These are phyloP conservation scores for Apis florea DNA, from an alignment of 1,140 invertebrate species.

Conservation along the genomic window DNA sequence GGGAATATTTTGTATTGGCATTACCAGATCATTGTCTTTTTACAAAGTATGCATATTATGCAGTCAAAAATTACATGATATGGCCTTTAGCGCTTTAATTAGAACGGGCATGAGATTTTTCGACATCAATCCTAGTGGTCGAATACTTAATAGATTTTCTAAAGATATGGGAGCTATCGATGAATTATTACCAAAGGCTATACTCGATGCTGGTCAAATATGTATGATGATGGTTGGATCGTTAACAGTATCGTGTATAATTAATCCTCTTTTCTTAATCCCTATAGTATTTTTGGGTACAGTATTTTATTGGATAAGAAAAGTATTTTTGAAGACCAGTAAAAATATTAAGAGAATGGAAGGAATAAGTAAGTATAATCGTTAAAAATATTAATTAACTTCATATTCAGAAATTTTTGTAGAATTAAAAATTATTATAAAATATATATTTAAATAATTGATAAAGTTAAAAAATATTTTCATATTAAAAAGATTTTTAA, in stretches of 20 bases:
- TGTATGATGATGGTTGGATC: slow-evolving; percentile 84
- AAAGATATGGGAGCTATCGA: slow-evolving; percentile 92
- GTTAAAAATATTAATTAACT: too few species aligned
- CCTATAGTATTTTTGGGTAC: slow-evolving; percentile 85
- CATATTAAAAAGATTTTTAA: slow-evolving; percentile 72
- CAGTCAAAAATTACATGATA: slow-evolving; percentile 85
- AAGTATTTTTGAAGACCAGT: slow-evolving; percentile 90
- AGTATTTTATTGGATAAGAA: slow-evolving; percentile 87
- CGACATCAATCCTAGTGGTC: slow-evolving; percentile 87
- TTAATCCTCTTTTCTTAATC: slow-evolving; percentile 87
- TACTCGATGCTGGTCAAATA: slow-evolving; percentile 89
- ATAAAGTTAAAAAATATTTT: neutral
- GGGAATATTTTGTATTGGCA: slow-evolving; percentile 78
- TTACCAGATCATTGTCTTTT: slow-evolving; percentile 82
- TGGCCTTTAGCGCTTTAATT: slow-evolving; percentile 84
- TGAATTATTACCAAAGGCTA: slow-evolving; percentile 89
- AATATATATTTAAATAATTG: neutral
- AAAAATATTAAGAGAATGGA: slow-evolving; percentile 93
- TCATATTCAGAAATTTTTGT: neutral
- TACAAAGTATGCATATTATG: slow-evolving; percentile 85
- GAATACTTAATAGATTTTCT: slow-evolving; percentile 88
- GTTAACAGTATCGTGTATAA: slow-evolving; percentile 85
- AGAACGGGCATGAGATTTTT: slow-evolving; percentile 87
- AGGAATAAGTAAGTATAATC: slow-evolving; percentile 86
- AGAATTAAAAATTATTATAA: too few species aligned